A percentile compares a stretch with the other conserved stretches of the same genome.
Evolutionary conservation across 92 coral and sea anemone species (phyloP).

Genomic region (Pocillopora meandrina): DNA sequence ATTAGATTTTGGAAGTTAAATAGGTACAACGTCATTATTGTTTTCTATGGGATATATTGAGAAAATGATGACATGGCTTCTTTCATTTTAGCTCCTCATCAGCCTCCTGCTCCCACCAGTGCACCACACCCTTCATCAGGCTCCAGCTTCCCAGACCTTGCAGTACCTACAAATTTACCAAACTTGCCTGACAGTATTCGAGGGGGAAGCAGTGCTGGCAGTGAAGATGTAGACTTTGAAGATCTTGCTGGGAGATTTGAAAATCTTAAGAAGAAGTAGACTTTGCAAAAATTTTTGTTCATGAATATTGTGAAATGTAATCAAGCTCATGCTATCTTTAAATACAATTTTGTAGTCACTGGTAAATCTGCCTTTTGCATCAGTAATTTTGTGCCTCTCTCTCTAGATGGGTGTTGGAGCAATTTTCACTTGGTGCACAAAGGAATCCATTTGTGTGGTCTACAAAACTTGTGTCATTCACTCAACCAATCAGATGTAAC

Average conservation of each 20-base stretch:
- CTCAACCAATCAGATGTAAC: no score
- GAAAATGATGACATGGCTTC: not conserved
- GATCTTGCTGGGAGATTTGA: slow-evolving; percentile 96
- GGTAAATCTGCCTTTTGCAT: no score
- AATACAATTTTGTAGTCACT: not conserved
- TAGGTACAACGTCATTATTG: no score
- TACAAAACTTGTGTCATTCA: no score
- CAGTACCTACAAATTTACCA: slow-evolving; percentile 83
- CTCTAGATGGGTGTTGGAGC: no score
- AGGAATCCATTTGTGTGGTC: no score
- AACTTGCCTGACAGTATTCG: slow-evolving; percentile 79
- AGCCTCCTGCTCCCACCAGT: slow-evolving; percentile 32
- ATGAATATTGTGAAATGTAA: not conserved
- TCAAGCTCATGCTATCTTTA: not conserved
- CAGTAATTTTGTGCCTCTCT: not conserved
- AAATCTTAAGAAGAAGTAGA: slow-evolving; percentile 92
- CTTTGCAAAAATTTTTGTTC: not conserved
- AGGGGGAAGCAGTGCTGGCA: slow-evolving; percentile 90
- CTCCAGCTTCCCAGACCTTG: slow-evolving; percentile 80
- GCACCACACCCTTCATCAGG: slow-evolving; percentile 77
- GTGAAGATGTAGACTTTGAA: slow-evolving; percentile 98
- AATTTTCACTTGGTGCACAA: no score
- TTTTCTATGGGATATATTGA: no score
- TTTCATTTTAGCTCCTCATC: slow-evolving; percentile 30
- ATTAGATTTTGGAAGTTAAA: no score